Evolutionary conservation across 1,140 invertebrate species (phyloP).

Genomic region (Trichonephila inaurata): DNA sequence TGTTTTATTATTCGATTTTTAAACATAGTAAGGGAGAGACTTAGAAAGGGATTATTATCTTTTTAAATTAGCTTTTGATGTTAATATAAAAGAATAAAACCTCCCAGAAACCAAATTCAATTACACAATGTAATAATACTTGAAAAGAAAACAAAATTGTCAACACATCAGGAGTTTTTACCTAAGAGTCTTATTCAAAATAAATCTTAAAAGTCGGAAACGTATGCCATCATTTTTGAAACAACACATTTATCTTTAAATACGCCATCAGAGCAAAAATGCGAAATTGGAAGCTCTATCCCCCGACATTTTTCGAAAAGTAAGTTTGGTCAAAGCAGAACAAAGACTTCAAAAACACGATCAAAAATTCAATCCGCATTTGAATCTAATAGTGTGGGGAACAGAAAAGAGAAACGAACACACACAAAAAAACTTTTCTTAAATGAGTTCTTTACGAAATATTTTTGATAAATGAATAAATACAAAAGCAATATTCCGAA

Average conservation of each 20-base stretch:
- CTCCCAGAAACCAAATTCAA: too few relatives aligned
- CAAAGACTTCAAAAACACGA: background rate
- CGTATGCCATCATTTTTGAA: background rate
- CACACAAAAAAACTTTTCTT: too few relatives aligned
- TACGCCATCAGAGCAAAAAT: background rate
- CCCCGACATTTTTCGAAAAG: constrained; percentile 1
- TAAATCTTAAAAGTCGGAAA: too few relatives aligned
- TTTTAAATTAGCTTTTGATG: too few relatives aligned
- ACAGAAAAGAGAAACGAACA: background rate
- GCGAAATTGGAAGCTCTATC: background rate
- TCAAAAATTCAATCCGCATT: background rate
- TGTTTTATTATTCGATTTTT: too few relatives aligned
- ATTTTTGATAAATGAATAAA: constrained; percentile 19
- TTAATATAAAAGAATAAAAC: too few relatives aligned
- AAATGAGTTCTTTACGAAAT: constrained; percentile 3
- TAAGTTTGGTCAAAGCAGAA: background rate
- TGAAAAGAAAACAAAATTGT: too few relatives aligned
- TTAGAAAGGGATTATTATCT: too few relatives aligned
- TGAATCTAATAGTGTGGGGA: background rate
- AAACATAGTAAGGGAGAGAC: too few relatives aligned
- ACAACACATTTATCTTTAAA: background rate
- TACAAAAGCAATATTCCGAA: constrained; percentile 4
- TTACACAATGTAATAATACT: too few relatives aligned
- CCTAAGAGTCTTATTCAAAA: too few relatives aligned
- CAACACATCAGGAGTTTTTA: too few relatives aligned